These are phyloP conservation scores for Zoanthus solanderi DNA, from an alignment of 92 coral and sea anemone species.

Conservation along the genomic window DNA sequence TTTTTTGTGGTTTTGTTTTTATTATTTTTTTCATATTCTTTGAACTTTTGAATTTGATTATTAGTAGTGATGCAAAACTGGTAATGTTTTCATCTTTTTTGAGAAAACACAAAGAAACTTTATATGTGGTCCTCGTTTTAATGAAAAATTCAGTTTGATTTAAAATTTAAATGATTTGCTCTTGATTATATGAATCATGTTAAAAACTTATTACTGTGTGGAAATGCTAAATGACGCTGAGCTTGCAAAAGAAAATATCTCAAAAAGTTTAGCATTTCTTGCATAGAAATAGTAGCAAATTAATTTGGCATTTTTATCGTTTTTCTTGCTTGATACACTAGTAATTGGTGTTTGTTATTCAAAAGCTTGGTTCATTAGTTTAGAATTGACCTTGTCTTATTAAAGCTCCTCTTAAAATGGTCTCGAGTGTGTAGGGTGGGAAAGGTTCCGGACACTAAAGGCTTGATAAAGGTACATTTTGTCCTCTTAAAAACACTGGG, in stretches of 20 bases:
- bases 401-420: conserved; percentile 37
- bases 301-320: not conserved
- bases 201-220: too few species aligned
- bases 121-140: too few species aligned
- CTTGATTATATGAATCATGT: too few species aligned
- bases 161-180: too few species aligned
- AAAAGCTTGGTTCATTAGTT: not conserved
- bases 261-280: not conserved
- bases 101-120: too few species aligned
- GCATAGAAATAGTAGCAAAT: not conserved
- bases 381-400: not conserved
- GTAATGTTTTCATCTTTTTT: not conserved
- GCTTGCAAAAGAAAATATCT: too few species aligned
- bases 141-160: too few species aligned
- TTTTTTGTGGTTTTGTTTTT: not conserved
- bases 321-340: not conserved
- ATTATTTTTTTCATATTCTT: not conserved
- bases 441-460: not conserved
- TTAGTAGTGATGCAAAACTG: not conserved
- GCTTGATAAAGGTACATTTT: too few species aligned
- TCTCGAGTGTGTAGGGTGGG: conserved; percentile 43
- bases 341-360: not conserved
- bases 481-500: too few species aligned
- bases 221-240: too few species aligned
- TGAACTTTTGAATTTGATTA: not conserved